A percentile compares a stretch with the other conserved stretches of the same genome.
Evolutionary conservation across 2,888 invertebrate genomes (phyloP).

Genomic region (Scotopteryx bipunctaria): DNA sequence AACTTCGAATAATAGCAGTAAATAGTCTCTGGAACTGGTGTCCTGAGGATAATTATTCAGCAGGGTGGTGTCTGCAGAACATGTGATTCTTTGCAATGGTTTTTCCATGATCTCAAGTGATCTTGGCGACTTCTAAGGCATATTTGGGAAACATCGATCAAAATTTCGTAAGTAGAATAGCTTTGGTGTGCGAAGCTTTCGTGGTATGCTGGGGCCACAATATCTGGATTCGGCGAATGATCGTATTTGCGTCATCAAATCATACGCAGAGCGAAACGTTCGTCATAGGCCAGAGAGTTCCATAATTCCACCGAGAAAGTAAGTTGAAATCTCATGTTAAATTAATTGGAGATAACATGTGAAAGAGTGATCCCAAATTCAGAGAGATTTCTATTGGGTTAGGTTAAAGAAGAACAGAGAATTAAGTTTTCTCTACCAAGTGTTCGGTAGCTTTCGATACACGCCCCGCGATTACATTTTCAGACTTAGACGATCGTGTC

Average conservation of each 20-base stretch:
- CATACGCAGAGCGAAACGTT: no score
- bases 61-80: not conserved
- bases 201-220: constrained; percentile 36
- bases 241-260: not conserved
- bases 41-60: not conserved
- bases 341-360: no score
- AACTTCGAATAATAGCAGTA: not conserved
- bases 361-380: no score
- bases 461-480: no score
- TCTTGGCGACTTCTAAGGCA: constrained; percentile 38
- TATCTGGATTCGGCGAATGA: not conserved
- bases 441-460: no score
- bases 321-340: no score
- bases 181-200: constrained; percentile 60
- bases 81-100: constrained; percentile 1
- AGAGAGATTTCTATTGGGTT: no score
- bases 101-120: constrained; percentile 5
- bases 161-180: constrained; percentile 54
- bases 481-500: no score
- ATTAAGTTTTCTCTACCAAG: no score
- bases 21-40: not conserved
- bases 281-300: no score
- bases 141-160: constrained; percentile 51
- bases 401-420: no score
- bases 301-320: no score